Percentiles rank a stretch among this genome's conserved stretches.
These are phyloP conservation scores for Takifugu rubripes DNA, from an alignment of 2,797 vertebrate species.

Conservation along the genomic window DNA sequence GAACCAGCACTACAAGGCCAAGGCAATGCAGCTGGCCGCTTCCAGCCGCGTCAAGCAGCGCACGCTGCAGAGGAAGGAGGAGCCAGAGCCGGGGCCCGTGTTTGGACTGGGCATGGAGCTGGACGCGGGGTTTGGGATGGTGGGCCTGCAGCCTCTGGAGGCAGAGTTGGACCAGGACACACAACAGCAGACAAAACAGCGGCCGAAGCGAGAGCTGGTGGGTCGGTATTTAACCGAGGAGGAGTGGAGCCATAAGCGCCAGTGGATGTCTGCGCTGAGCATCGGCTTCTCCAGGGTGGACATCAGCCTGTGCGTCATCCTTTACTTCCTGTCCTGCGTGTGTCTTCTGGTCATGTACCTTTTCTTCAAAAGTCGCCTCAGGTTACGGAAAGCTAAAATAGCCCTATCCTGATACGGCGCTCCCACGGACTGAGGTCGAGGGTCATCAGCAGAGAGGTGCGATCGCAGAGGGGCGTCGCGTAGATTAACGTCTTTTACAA, in stretches of 20 bases:
- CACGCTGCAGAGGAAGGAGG: constrained; percentile 64
- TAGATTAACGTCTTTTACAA: constrained; percentile 1
- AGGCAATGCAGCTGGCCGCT: constrained; percentile 60
- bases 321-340: constrained; percentile 86
- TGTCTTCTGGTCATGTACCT: constrained; percentile 86
- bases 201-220: constrained; percentile 65
- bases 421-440: not conserved
- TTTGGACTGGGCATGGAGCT: constrained; percentile 52
- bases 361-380: constrained; percentile 81
- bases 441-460: constrained; percentile 6
- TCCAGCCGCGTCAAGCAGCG: constrained; percentile 57
- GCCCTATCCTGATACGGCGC: constrained; percentile 52
- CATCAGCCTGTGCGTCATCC: constrained; percentile 84
- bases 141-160: constrained; percentile 51
- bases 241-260: constrained; percentile 40
- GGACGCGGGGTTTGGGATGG: constrained; percentile 52
- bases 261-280: constrained; percentile 80
- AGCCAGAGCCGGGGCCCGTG: constrained; percentile 42
- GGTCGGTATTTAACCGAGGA: constrained; percentile 49
- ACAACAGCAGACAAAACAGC: constrained; percentile 37
- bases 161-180: constrained; percentile 23
- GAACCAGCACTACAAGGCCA: constrained; percentile 78
- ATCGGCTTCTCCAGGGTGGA: constrained; percentile 86
- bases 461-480: constrained; percentile 12
- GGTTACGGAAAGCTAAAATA: constrained; percentile 61